Base-by-base conservation (phyloP, 2,797 vertebrate genomes). In the Chaetophractus vellerosus region DNA sequence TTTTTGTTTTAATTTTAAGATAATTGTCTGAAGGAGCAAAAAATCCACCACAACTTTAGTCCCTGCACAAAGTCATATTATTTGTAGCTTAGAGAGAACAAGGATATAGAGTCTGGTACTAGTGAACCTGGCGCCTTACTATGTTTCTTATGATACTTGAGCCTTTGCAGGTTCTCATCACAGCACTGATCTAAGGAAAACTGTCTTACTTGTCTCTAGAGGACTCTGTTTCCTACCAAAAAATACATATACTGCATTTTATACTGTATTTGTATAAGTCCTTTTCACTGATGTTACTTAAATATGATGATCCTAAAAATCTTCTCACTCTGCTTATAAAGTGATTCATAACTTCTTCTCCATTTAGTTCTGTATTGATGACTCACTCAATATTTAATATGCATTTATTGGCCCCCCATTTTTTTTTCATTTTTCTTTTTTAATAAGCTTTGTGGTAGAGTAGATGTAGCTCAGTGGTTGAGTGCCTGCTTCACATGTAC, bases 291-390 rank as follows among this genome's bases (percentile, higher is more conserved):
- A 76, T n/a, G 15, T 41, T 24, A 80, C 23, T 45, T 66, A 74
- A 55, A n/a, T 28, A 9, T 24, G 74, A 11, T 28, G 69, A 69
- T 31, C 74, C 41, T 71, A 57, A 89, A 71, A 93, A n/a, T 48
- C 69, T 7, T 23, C 26, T 48, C n/a, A 48, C 8, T 66, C 33
- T 86, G 52, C 38, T 80, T 81, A 69, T 57, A 33, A 79, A 24
- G 55, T 83, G 15, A 71, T 88, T 88, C 41, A 48, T 76, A 93
- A 66, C 24, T 45, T 55, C 61, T 61, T 90, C 84, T 45, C 78
- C 36, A 76, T 16, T 52, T 61, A 78, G 21, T 78, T 89, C 38
- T 69, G 14, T 36, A 63, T 2, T 52, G 36, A 74, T 68, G 55
- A 94, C 38, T 80, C 33, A 41, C 11, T 94, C 6, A 15, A 18